These are phyloP conservation scores for Drosophila tani DNA, from an alignment of 1,140 invertebrate species.

Conservation along the genomic window DNA sequence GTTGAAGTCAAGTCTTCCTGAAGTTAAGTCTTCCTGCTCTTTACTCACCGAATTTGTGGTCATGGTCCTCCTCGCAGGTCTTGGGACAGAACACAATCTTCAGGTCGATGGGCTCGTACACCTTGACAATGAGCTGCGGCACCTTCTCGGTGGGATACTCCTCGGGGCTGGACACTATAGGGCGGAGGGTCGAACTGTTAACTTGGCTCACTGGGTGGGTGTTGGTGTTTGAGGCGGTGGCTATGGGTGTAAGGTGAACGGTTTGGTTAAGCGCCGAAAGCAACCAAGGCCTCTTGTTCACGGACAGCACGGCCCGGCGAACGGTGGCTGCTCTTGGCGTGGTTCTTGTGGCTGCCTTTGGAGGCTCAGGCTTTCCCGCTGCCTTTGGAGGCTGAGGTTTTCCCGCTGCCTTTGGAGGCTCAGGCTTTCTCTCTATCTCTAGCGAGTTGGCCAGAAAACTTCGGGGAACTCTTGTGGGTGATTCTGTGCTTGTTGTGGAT, in stretches of 20 bases:
- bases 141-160: conserved; percentile 53
- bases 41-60: conserved; percentile 71
- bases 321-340: background rate
- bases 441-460: background rate
- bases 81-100: conserved; percentile 69
- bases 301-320: conserved; percentile 51
- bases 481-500: conserved; percentile 7
- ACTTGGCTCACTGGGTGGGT: conserved; percentile 60
- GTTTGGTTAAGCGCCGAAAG: conserved; percentile 56
- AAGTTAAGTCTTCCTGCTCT: too few relatives aligned
- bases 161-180: conserved; percentile 30
- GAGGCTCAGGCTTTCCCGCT: background rate
- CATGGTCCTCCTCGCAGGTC: conserved; percentile 65
- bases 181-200: conserved; percentile 36
- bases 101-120: conserved; percentile 69
- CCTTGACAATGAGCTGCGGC: conserved; percentile 65
- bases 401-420: background rate
- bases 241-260: conserved; percentile 51
- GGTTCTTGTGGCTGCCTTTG: background rate
- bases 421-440: background rate
- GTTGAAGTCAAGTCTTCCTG: too few relatives aligned
- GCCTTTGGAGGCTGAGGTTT: background rate
- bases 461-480: background rate
- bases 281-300: conserved; percentile 61
- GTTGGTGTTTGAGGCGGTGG: conserved; percentile 4